phyloP scores from a whole-genome alignment of 1,140 invertebrate genomes.

The Magallana ariakensis region DNA sequence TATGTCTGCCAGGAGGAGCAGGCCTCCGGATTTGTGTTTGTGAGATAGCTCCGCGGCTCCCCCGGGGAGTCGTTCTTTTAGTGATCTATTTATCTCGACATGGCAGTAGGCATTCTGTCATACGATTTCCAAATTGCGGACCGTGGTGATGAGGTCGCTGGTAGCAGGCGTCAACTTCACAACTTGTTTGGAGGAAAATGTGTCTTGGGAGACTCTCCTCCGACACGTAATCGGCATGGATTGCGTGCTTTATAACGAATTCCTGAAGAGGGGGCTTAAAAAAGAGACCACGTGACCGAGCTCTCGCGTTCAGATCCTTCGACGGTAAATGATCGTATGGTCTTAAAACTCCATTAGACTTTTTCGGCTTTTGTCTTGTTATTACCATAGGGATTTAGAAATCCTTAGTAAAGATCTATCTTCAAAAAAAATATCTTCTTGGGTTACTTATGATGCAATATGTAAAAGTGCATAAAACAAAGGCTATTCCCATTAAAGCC shows the following conservation, averaged over 20 bases:
- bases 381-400: not conserved
- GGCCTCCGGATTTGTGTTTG: not conserved
- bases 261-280: conserved; percentile 23
- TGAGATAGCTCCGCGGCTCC: conserved; percentile 11
- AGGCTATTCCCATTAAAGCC: no score
- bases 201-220: conserved; percentile 1
- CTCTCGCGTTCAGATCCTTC: not conserved
- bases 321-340: not conserved
- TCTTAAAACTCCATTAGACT: not conserved
- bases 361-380: not conserved
- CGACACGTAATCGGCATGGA: not conserved
- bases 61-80: not conserved
- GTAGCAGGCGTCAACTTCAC: conserved; percentile 18
- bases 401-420: not conserved
- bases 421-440: not conserved
- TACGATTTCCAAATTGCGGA: conserved; percentile 6
- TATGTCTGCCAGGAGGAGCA: not conserved
- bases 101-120: conserved; percentile 32
- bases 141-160: not conserved
- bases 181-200: conserved; percentile 31
- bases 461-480: no score
- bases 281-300: not conserved
- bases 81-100: conserved; percentile 24
- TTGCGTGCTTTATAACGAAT: conserved; percentile 35
- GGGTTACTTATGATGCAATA: no score